Conservation (phyloP, 2,888 invertebrate genomes). For the Dermolepida albohirtum region DNA sequence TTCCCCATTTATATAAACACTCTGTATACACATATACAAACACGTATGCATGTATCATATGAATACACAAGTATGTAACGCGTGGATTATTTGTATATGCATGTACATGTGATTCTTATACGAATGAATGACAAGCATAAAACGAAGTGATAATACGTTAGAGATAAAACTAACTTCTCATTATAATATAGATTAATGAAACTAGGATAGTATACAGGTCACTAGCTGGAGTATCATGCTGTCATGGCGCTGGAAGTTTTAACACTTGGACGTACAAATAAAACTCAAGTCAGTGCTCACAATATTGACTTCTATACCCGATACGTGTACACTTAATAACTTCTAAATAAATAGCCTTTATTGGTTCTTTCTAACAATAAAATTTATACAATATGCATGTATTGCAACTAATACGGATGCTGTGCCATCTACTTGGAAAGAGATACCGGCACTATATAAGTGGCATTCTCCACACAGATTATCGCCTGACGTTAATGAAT, state of each 20-base stretch:
- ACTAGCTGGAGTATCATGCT: background rate
- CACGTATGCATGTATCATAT: background rate
- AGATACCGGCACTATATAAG: slow-evolving; percentile 20
- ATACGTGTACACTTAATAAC: slow-evolving; percentile 25
- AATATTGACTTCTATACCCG: slow-evolving; percentile 22
- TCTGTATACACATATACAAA: too few relatives aligned
- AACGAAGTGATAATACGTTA: slow-evolving; percentile 46
- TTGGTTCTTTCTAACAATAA: slow-evolving; percentile 27
- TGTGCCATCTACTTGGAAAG: slow-evolving; percentile 5
- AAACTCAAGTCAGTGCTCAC: slow-evolving; percentile 30
- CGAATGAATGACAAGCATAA: slow-evolving; percentile 44
- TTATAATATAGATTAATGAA: slow-evolving; percentile 48
- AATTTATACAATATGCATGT: slow-evolving; percentile 17
- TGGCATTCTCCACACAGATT: slow-evolving; percentile 30
- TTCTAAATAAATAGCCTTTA: slow-evolving; percentile 40
- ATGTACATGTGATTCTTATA: slow-evolving; percentile 10
- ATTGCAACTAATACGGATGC: slow-evolving; percentile 7
- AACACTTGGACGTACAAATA: slow-evolving; percentile 19
- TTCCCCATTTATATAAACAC: too few relatives aligned
- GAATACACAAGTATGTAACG: background rate
- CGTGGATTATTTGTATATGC: too few relatives aligned
- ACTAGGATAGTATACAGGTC: slow-evolving; percentile 20
- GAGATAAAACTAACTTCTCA: slow-evolving; percentile 47
- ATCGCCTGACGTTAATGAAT: slow-evolving; percentile 40
- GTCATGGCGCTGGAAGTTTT: background rate